phyloP scores from a whole-genome alignment of 2,888 invertebrate genomes.

The Leptinotarsa haldemani region DNA sequence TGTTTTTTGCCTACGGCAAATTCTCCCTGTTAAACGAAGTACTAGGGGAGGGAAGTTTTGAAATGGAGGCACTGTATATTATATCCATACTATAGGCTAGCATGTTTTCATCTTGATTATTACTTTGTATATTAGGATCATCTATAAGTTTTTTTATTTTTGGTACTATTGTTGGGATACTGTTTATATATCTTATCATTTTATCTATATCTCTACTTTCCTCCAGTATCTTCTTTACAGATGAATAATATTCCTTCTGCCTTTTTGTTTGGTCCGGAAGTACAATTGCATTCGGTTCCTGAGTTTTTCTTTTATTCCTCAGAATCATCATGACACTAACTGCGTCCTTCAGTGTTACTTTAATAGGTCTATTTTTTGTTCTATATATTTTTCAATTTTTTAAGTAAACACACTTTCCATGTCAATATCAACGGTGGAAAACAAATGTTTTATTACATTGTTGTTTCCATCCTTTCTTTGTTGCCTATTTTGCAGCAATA shows the following conservation, averaged over 20 bases:
- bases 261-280: neutral
- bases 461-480: no score
- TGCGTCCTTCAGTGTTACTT: neutral
- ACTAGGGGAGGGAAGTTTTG: no score
- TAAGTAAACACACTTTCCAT: no score
- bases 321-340: neutral
- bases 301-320: neutral
- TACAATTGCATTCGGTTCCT: neutral
- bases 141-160: neutral
- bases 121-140: slow-evolving; percentile 3
- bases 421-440: no score
- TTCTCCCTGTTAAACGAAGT: no score
- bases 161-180: neutral
- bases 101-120: slow-evolving; percentile 9
- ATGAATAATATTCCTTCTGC: neutral
- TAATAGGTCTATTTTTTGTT: no score
- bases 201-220: neutral
- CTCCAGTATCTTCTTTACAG: neutral
- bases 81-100: neutral
- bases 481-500: no score
- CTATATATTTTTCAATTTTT: no score
- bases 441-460: no score
- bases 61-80: no score
- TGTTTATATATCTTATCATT: neutral
- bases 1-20: no score